Conservation (phyloP, 2,113 vertebrate species). For the Ascaphus truei region DNA sequence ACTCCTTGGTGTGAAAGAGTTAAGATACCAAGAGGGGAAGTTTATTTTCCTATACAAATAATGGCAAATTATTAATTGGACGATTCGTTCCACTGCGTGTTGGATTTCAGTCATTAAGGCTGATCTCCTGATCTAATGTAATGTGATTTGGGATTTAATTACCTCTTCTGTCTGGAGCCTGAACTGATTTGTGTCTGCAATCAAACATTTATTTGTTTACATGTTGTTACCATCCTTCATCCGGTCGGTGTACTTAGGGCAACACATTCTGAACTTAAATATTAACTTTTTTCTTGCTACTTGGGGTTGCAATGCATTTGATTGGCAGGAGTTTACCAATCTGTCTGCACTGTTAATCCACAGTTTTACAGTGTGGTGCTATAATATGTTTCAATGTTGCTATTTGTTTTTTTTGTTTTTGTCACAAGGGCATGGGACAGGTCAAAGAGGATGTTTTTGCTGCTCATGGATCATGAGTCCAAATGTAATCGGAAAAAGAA, state of each 20-base stretch:
- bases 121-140: neutral
- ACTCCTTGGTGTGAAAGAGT: neutral
- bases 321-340: neutral
- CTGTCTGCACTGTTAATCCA: neutral
- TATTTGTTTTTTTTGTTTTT: too few relatives aligned
- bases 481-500: too few relatives aligned
- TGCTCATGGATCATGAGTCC: too few relatives aligned
- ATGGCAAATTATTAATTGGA: neutral
- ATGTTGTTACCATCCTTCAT: neutral
- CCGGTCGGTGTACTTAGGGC: neutral
- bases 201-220: neutral
- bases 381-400: too few relatives aligned
- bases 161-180: neutral
- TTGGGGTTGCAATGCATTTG: too few relatives aligned
- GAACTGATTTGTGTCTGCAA: neutral
- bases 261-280: too few relatives aligned
- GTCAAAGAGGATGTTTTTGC: too few relatives aligned
- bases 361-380: too few relatives aligned
- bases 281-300: too few relatives aligned
- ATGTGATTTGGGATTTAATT: slow-evolving; percentile 11
- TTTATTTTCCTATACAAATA: neutral
- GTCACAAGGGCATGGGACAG: too few relatives aligned
- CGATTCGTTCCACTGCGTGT: neutral
- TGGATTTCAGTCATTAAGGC: neutral
- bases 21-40: neutral